Base-by-base conservation (phyloP, 1,140 invertebrate genomes). In the Drosophila nigrodunni region DNA sequence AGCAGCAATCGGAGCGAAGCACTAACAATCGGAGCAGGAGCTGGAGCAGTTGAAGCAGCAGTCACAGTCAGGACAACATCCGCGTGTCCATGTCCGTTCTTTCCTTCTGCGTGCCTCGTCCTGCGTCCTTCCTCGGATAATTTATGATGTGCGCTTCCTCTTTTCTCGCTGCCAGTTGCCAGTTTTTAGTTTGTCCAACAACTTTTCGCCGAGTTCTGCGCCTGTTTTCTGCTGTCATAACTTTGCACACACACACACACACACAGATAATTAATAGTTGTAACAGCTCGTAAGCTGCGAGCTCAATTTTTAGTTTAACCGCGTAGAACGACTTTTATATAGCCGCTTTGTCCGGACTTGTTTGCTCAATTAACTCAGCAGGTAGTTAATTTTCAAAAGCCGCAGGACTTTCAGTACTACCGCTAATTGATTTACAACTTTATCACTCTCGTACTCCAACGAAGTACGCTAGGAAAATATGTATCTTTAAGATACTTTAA, bases 331-430 rank as follows among this genome's bases (percentile, higher is more conserved):
- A 86, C 82, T 86, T 86, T 88, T 82, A 54, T 80, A 57, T 15
- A 37, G 80, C 65, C 82, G 57, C 62, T 62, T 73, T 66, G 66
- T 79, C 76, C 64, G 39, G 72, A 74, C 68, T 81, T 88, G 87
- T 73, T 87, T 87, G 88, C 82, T 90, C 87, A 90, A 90, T 90
- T 90, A 90, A 90, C 88, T 90, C 90, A 88, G 82, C 88, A 90
- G 87, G 87, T 90, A 90, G 87, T 90, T 90, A 88, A 90, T 90
- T 90, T 87, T 74, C 21, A 62, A 69, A 62, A 83, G 80, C 77
- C 80, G 70, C 77, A 83, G 47, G 65, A 59, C 37, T 9, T 21
- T 47, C 13, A 21, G n/a, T 30, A 44, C 54, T 60, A 55, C 46
- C 66, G 66, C 80, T 88, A 88, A 89, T 88, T 88, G 85, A 88